Evolutionary conservation across 2,797 vertebrate species (phyloP).

Genomic region (Hydrocynus forskahlii): DNA sequence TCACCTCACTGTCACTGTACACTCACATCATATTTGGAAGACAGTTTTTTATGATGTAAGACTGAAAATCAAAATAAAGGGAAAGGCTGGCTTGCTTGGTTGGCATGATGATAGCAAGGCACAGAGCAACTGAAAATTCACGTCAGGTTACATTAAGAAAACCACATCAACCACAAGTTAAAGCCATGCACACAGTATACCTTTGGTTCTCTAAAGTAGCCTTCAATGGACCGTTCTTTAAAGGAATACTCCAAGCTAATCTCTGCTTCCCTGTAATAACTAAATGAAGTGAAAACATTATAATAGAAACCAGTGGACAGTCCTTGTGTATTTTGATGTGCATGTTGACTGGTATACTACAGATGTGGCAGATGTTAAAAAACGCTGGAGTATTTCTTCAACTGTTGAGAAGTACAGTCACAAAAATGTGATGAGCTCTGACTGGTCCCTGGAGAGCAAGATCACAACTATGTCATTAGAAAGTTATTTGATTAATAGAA

Average conservation of each 20-base stretch:
- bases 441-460: too few species aligned
- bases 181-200: neutral
- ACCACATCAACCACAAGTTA: neutral
- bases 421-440: too few species aligned
- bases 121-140: neutral
- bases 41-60: constrained; percentile 24
- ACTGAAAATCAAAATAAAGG: constrained; percentile 1
- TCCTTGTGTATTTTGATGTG: neutral
- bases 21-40: constrained; percentile 9
- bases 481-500: too few species aligned
- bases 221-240: too few species aligned
- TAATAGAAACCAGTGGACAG: neutral
- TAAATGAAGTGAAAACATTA: neutral
- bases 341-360: neutral
- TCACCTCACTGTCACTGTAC: constrained; percentile 28
- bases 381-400: neutral
- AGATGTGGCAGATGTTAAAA: neutral
- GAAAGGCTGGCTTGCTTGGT: neutral
- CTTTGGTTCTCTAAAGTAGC: neutral
- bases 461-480: too few species aligned
- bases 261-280: neutral
- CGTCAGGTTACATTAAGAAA: neutral
- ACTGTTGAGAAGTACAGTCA: too few species aligned
- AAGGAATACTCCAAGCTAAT: too few species aligned
- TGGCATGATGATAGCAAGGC: neutral